Evolutionary conservation across 2,888 invertebrate genomes (phyloP).

Genomic region (Aphidoletes aphidimyza): DNA sequence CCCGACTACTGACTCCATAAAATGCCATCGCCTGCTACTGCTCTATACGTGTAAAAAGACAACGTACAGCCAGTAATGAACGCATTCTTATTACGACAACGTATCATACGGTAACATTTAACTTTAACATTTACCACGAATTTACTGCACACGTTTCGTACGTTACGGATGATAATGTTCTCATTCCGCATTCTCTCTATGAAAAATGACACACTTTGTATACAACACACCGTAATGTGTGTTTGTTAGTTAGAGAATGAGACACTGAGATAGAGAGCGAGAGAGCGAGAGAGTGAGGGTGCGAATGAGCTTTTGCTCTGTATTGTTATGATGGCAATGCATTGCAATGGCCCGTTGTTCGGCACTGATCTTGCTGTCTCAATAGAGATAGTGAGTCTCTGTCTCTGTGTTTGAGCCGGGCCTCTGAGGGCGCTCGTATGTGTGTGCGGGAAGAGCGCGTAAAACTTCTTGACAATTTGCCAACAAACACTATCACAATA

Average conservation of each 20-base stretch:
- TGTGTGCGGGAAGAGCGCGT: not conserved
- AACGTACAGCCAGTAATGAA: conserved; percentile 8
- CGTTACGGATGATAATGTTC: conserved; percentile 47
- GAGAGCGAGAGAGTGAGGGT: too few species aligned
- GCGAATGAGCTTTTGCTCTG: conserved; percentile 20
- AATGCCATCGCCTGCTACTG: not conserved
- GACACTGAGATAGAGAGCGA: too few species aligned
- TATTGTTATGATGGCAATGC: conserved; percentile 16
- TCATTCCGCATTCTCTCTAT: conserved; percentile 7
- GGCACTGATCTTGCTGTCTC: not conserved
- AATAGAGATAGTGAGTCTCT: not conserved
- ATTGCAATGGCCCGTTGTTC: conserved; percentile 23
- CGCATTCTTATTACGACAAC: conserved; percentile 52
- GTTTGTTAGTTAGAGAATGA: too few species aligned
- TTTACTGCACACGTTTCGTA: conserved; percentile 52
- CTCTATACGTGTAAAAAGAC: not conserved
- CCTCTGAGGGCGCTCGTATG: not conserved
- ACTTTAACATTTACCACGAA: conserved; percentile 36
- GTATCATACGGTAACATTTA: conserved; percentile 53
- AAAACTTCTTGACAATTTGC: conserved; percentile 45
- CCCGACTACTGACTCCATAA: too few species aligned
- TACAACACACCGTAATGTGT: conserved; percentile 51
- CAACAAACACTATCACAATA: conserved; percentile 18
- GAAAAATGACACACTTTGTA: conserved; percentile 53
- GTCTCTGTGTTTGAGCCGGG: not conserved